Evolutionary conservation across 2,797 vertebrate genomes (phyloP).

Genomic region (Orestias chungarensis): DNA sequence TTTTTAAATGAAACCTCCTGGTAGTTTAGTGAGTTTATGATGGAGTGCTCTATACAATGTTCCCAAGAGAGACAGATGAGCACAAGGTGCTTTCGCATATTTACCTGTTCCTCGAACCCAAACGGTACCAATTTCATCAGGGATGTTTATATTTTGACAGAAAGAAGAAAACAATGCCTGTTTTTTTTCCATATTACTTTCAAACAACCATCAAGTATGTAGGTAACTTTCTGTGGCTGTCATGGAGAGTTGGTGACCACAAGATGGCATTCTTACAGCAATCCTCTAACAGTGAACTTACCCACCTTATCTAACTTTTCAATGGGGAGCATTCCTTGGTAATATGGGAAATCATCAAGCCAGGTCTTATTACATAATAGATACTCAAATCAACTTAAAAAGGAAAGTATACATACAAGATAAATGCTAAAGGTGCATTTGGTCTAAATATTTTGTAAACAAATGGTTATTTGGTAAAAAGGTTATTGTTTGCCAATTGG

Average conservation of each 20-base stretch:
- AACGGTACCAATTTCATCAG: background rate
- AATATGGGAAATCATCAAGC: background rate
- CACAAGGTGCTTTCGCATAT: background rate
- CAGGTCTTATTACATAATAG: background rate
- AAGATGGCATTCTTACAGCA: background rate
- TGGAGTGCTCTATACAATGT: background rate
- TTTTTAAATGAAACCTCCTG: background rate
- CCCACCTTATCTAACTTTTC: background rate
- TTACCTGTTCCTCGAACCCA: background rate
- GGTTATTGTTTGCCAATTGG: background rate
- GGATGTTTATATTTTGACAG: background rate
- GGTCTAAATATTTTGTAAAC: background rate
- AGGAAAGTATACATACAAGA: background rate
- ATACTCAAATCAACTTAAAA: background rate
- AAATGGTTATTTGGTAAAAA: background rate
- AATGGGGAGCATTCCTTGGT: background rate
- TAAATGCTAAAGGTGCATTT: background rate
- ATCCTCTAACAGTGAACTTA: background rate
- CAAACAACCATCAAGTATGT: background rate
- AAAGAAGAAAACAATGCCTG: background rate
- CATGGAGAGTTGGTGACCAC: slow-evolving; percentile 1
- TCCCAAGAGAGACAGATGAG: background rate
- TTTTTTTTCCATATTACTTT: background rate
- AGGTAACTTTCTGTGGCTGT: background rate
- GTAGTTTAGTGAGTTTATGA: background rate